Evolutionary conservation across 2,888 invertebrate species (phyloP).

Genomic region (Polymixis flavicincta): DNA sequence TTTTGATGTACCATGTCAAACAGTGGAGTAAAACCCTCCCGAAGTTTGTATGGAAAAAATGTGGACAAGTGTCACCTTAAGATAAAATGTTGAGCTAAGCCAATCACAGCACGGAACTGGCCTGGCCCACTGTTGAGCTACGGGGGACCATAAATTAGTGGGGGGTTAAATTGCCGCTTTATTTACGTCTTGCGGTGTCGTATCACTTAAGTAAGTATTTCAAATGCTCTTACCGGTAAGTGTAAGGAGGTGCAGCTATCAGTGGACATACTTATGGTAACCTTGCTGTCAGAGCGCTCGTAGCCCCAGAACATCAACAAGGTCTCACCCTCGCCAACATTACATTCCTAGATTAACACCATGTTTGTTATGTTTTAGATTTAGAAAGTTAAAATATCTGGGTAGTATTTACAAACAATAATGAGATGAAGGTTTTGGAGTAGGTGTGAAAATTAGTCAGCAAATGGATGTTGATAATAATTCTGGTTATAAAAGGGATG

Average conservation of each 20-base stretch:
- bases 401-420: background rate
- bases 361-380: background rate
- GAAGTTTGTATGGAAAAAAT: no score
- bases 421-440: background rate
- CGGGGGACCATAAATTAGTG: background rate
- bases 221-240: constrained; percentile 69
- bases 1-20: no score
- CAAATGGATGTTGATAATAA: background rate
- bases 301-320: constrained; percentile 85
- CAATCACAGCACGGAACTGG: background rate
- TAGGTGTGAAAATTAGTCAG: background rate
- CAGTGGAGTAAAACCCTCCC: no score
- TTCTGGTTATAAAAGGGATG: background rate
- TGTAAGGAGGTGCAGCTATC: constrained; percentile 83
- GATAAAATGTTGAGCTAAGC: background rate
- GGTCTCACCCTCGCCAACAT: constrained; percentile 82
- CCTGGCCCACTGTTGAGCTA: background rate
- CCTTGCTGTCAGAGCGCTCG: constrained; percentile 80
- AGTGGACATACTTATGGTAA: constrained; percentile 83
- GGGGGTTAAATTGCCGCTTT: background rate
- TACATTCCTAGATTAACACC: constrained; percentile 77
- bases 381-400: background rate
- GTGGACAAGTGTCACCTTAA: no score
- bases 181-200: background rate
- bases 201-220: no score